phyloP scores from a whole-genome alignment of 2,888 invertebrate species.

The Tipula helvola region DNA sequence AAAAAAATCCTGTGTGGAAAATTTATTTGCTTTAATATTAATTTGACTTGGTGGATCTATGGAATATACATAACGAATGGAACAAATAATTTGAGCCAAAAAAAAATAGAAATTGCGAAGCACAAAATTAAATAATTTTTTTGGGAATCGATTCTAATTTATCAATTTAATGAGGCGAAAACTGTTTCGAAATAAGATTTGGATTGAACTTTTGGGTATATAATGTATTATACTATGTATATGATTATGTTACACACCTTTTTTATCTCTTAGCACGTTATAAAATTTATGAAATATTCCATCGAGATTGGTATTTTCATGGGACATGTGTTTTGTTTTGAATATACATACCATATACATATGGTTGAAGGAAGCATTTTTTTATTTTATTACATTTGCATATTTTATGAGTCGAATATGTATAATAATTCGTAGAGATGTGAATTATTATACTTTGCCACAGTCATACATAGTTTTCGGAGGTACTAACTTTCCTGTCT shows the following conservation, averaged over 20 bases:
- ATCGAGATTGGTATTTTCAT: background rate
- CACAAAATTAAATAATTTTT: background rate
- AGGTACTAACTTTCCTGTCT: background rate
- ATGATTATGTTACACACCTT: background rate
- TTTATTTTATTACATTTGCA: background rate
- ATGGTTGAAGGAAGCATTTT: background rate
- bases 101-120: background rate
- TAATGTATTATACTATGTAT: background rate
- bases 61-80: background rate
- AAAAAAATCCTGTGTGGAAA: background rate
- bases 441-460: background rate
- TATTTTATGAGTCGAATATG: background rate
- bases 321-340: background rate
- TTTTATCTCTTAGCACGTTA: background rate
- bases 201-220: background rate
- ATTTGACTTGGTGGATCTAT: background rate
- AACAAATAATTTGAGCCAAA: background rate
- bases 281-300: background rate
- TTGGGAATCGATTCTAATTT: background rate
- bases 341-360: background rate
- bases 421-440: background rate
- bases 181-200: background rate
- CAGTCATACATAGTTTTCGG: background rate
- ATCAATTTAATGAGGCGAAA: conserved; percentile 4
- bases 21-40: conserved; percentile 4